Conservation (phyloP, 2,797 vertebrate genomes). For the Etheostoma nigrum region DNA sequence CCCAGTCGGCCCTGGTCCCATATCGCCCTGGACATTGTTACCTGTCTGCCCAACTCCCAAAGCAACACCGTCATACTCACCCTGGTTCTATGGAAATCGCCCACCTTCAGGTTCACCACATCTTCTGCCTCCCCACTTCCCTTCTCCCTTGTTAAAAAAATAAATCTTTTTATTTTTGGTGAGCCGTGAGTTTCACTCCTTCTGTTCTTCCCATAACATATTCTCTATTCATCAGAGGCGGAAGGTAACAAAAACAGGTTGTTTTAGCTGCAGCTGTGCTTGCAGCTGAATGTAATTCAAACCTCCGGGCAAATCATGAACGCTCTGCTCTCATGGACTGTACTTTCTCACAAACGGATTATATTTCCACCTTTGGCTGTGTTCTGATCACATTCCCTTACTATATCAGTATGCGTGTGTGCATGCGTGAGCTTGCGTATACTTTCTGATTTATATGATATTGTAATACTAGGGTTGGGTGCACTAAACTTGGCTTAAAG, state of each 20-base stretch:
- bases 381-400: slow-evolving; percentile 12
- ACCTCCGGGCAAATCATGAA: slow-evolving; percentile 13
- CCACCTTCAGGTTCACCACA: no score
- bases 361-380: slow-evolving; percentile 23
- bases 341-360: slow-evolving; percentile 25
- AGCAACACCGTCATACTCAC: no score
- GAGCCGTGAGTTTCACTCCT: no score
- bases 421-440: slow-evolving; percentile 13
- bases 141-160: no score
- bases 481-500: not conserved
- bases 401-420: not conserved
- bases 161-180: no score
- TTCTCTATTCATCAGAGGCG: not conserved
- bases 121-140: no score
- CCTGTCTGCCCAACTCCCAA: no score
- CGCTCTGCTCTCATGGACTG: slow-evolving; percentile 22
- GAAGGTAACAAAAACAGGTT: slow-evolving; percentile 13
- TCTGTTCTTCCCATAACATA: no score
- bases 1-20: no score
- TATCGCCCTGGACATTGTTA: no score
- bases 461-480: not conserved
- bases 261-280: slow-evolving; percentile 4
- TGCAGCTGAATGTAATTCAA: slow-evolving; percentile 15
- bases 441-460: slow-evolving; percentile 10
- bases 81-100: no score